Evolutionary conservation across 2,113 vertebrate genomes (phyloP).

Genomic region (Monopterus albus): DNA sequence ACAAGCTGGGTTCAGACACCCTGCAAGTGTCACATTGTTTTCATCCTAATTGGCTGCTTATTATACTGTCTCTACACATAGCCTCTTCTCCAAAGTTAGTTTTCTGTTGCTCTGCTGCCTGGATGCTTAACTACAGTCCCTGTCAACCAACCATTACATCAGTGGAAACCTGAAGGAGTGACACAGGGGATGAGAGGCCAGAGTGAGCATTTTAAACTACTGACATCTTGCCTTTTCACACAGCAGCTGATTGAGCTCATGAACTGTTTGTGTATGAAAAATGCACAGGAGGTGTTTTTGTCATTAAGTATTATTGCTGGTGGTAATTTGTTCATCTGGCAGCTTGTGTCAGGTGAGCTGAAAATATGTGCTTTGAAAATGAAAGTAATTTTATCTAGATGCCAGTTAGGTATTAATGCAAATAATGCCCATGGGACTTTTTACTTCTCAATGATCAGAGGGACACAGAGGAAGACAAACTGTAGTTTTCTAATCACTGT

Average conservation of each 20-base stretch:
- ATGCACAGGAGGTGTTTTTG: background rate
- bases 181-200: background rate
- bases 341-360: background rate
- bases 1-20: background rate
- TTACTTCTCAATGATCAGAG: background rate
- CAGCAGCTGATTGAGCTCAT: background rate
- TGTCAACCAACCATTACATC: background rate
- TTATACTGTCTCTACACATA: background rate
- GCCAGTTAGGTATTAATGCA: background rate
- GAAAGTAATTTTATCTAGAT: background rate
- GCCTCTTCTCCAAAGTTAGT: background rate
- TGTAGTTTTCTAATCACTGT: conserved; percentile 20
- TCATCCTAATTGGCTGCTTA: conserved; percentile 14
- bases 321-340: background rate
- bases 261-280: background rate
- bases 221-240: background rate
- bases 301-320: background rate
- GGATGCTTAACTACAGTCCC: background rate
- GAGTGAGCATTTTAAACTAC: background rate
- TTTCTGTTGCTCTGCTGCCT: background rate
- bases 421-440: background rate
- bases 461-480: no score
- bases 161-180: background rate
- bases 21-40: conserved; percentile 18
- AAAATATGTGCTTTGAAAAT: background rate